These are phyloP conservation scores for Aptenodytes patagonicus DNA, from an alignment of 2,113 vertebrate genomes.

Conservation along the genomic window DNA sequence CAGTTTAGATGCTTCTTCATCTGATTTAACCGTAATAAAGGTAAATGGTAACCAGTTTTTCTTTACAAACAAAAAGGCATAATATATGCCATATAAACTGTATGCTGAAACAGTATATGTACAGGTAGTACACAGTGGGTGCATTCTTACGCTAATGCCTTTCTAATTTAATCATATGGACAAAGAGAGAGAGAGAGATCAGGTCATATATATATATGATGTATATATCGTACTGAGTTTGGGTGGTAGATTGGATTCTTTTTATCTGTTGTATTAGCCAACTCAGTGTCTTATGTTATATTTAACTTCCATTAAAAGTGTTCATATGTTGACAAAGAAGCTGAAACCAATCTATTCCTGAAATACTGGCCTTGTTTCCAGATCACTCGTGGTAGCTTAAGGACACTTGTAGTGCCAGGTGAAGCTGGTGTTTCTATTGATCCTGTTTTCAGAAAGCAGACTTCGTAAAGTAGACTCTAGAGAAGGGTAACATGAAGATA, in stretches of 20 bases:
- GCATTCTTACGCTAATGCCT: neutral
- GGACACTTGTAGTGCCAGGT: neutral
- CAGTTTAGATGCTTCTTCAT: slow-evolving; percentile 54
- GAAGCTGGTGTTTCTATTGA: neutral
- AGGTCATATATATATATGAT: too few relatives aligned
- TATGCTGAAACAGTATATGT: neutral
- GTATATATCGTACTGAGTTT: neutral
- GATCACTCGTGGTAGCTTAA: neutral
- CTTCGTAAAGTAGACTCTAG: neutral
- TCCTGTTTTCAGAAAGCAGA: neutral
- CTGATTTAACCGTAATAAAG: slow-evolving; percentile 60
- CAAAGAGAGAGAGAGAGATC: neutral
- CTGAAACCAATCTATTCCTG: neutral
- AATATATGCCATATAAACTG: fast-evolving
- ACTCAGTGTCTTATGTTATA: neutral
- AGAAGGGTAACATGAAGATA: neutral
- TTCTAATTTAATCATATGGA: neutral
- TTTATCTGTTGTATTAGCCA: neutral
- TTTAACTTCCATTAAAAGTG: neutral
- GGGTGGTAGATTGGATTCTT: neutral
- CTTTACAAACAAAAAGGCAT: neutral
- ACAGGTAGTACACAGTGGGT: neutral
- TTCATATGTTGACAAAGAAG: neutral
- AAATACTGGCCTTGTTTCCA: neutral
- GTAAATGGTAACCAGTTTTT: slow-evolving; percentile 35